phyloP scores from a whole-genome alignment of 2,113 vertebrate species.

The Amphilophus citrinellus region DNA sequence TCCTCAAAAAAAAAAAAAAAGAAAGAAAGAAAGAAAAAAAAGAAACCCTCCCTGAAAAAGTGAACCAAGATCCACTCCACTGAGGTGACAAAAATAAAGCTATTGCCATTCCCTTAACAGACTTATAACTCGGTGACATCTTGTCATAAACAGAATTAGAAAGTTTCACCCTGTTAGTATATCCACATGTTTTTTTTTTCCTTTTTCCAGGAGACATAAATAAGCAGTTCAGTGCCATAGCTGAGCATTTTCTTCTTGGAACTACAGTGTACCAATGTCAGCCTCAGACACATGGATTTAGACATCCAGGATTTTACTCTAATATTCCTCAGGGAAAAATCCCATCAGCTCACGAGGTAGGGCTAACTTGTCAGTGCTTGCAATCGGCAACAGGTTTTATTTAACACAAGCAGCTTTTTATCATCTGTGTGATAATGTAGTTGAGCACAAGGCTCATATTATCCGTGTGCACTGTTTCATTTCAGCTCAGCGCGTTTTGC shows the following conservation, averaged over 20 bases:
- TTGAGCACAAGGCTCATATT: background rate
- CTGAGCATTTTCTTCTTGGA: background rate
- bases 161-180: background rate
- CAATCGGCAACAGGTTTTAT: background rate
- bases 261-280: background rate
- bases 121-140: background rate
- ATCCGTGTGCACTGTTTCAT: slow-evolving; percentile 3
- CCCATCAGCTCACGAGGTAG: background rate
- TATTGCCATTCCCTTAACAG: background rate
- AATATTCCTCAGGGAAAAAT: background rate
- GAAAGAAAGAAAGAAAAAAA: background rate
- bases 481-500: background rate
- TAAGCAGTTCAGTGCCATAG: background rate
- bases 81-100: background rate
- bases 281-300: background rate
- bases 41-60: background rate
- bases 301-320: background rate
- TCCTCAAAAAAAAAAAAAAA: background rate
- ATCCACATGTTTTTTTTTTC: background rate
- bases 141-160: background rate
- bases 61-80: background rate
- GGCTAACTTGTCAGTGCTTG: background rate
- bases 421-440: background rate
- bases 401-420: background rate
- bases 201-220: background rate